These are phyloP conservation scores for Hippasteria phrygiana DNA, from an alignment of 53 echinoderm and acorn worm species.

Conservation along the genomic window DNA sequence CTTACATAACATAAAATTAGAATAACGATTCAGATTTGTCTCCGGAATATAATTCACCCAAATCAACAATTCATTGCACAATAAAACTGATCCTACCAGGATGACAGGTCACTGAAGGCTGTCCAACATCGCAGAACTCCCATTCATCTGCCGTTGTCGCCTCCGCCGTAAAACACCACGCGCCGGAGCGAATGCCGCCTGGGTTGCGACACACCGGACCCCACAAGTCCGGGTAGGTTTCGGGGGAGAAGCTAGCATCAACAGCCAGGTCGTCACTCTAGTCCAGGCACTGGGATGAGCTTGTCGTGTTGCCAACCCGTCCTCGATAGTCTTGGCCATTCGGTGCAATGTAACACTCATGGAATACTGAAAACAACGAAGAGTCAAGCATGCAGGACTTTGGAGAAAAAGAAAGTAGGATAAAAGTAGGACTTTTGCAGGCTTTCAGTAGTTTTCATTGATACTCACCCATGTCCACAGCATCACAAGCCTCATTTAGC, in stretches of 20 bases:
- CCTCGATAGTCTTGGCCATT: conserved; percentile 64
- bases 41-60: no score
- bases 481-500: no score
- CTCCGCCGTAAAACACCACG: conserved; percentile 51
- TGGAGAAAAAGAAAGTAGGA: neutral
- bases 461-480: no score
- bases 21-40: no score
- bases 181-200: conserved; percentile 18
- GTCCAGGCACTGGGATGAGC: neutral
- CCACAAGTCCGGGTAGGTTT: conserved; percentile 11
- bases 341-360: conserved; percentile 54
- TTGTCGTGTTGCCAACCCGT: neutral
- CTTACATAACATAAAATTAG: no score
- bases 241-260: neutral
- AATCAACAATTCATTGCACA: no score
- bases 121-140: conserved; percentile 43
- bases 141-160: conserved; percentile 34
- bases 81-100: conserved; percentile 1
- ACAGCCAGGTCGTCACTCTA: conserved; percentile 22
- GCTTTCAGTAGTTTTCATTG: no score
- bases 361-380: conserved; percentile 33
- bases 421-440: neutral
- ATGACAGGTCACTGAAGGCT: conserved; percentile 28
- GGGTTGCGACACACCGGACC: conserved; percentile 60
- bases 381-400: neutral